A percentile compares a stretch with the other conserved stretches of the same genome.
Conservation (phyloP, 2,888 invertebrate genomes). For the Eupithecia insigniata region DNA sequence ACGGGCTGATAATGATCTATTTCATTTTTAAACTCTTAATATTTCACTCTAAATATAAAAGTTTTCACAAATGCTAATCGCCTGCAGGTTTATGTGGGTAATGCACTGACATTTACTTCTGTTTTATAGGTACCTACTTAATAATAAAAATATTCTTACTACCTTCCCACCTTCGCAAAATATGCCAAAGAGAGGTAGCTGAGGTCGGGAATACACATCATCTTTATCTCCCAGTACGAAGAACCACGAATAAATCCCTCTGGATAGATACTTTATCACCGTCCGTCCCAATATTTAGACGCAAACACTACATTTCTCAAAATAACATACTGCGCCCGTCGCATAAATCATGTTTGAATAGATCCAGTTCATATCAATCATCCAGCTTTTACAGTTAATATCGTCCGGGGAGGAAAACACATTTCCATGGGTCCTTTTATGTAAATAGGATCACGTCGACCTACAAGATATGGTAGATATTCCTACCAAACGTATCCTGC, state of each 20-base stretch:
- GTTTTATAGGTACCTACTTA: too few species aligned
- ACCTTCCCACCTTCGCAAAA: not conserved
- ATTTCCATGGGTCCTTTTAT: slow-evolving; percentile 68
- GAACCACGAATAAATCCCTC: slow-evolving; percentile 27
- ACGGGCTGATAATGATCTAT: too few species aligned
- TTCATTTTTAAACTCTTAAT: too few species aligned
- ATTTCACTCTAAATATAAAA: too few species aligned
- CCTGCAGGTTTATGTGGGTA: too few species aligned
- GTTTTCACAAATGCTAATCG: too few species aligned
- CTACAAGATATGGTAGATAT: slow-evolving; percentile 60
- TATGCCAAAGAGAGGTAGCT: not conserved
- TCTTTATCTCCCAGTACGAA: slow-evolving; percentile 13
- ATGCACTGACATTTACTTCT: too few species aligned
- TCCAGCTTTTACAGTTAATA: slow-evolving; percentile 67
- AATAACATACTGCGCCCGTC: slow-evolving; percentile 40
- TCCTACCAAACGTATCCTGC: slow-evolving; percentile 51
- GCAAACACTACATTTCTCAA: slow-evolving; percentile 38
- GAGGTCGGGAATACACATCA: not conserved
- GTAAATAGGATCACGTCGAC: slow-evolving; percentile 75
- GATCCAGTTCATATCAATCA: slow-evolving; percentile 73
- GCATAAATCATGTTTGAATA: slow-evolving; percentile 68
- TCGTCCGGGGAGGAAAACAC: slow-evolving; percentile 59
- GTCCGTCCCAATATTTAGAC: slow-evolving; percentile 34
- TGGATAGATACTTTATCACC: slow-evolving; percentile 29
- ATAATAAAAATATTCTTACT: not conserved